Conservation (phyloP, 2,888 invertebrate species). For the Hymenopus coronatus region DNA sequence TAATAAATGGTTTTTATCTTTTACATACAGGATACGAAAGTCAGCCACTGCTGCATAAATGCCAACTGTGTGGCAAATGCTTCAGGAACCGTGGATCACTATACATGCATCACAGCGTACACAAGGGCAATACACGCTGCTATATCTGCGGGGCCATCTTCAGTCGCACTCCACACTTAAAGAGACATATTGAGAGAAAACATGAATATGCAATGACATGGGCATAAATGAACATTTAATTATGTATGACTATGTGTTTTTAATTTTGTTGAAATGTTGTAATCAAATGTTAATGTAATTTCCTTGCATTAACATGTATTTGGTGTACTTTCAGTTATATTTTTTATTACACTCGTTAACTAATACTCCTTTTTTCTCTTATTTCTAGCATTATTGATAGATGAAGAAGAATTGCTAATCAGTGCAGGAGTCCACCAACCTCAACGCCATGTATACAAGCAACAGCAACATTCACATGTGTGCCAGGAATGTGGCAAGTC, state of each 20-base stretch:
- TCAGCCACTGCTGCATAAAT: not conserved
- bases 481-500: conserved; percentile 41
- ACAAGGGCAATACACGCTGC: conserved; percentile 52
- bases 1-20: not conserved
- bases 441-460: not conserved
- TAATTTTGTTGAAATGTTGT: not conserved
- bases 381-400: not conserved
- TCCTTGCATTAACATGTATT: not conserved
- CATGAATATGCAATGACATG: not conserved
- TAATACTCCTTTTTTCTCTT: not conserved
- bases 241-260: not conserved
- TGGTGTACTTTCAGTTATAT: not conserved
- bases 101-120: conserved; percentile 51
- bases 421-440: not conserved
- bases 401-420: not conserved
- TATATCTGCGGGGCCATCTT: conserved; percentile 51
- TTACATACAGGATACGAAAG: not conserved
- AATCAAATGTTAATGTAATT: not conserved
- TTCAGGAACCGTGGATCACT: conserved; percentile 27
- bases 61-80: conserved; percentile 28
- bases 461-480: conserved; percentile 1
- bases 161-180: conserved; percentile 40
- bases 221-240: not conserved
- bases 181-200: not conserved
- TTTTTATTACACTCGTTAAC: not conserved